Base-by-base conservation (phyloP, 1,140 invertebrate species). In the Thaumetopoea pityocampa region DNA sequence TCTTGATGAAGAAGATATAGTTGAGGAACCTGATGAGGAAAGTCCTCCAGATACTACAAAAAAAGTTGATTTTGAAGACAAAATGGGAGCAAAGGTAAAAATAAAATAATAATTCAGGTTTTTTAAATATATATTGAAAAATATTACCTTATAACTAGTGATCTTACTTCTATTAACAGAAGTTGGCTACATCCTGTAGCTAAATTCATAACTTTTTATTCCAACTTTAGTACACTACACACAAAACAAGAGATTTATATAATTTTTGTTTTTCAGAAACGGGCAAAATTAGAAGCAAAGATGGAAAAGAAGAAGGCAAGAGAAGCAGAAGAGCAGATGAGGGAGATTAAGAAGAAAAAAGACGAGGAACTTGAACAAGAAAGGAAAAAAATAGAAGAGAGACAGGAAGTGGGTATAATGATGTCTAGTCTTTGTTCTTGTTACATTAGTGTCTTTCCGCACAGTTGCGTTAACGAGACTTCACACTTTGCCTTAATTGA, bases 261-360 rank as follows among this genome's bases (percentile, higher is more conserved):
- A 3, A 12, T 6, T 18, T 36, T 30, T 24, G 27, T 23, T 8
- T 42, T 42, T 15, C 41, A 83, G 79, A 97, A 97, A 79, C 78
- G 92, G 10, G 94, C 94, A 0, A 97, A 97, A 79, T 67, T 97
- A 27, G 94, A 96, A 86, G 93, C 94, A 0, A 99, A 99, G 78
- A 94, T 95, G 35, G 96, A 98, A 52, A 96, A 93, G 61, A 94
- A 93, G 66, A 88, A 90, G 4, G 89, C 92, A 33, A 88, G 96
- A 61, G 96, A 98, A 87, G 90, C 88, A 5, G 90, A 93, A 55
- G 90, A 93, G 51, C 87, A 89, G 35, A 86, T 91, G 22, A 83
- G 93, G 22, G 92, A 93, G 55, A 90, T 95, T 28, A 89, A 88
- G 29, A 93, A 92, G 57, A 89, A 90, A 45, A 77, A 85, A 33